Conservation (phyloP, 2,797 vertebrate species). For the Morus bassanus region DNA sequence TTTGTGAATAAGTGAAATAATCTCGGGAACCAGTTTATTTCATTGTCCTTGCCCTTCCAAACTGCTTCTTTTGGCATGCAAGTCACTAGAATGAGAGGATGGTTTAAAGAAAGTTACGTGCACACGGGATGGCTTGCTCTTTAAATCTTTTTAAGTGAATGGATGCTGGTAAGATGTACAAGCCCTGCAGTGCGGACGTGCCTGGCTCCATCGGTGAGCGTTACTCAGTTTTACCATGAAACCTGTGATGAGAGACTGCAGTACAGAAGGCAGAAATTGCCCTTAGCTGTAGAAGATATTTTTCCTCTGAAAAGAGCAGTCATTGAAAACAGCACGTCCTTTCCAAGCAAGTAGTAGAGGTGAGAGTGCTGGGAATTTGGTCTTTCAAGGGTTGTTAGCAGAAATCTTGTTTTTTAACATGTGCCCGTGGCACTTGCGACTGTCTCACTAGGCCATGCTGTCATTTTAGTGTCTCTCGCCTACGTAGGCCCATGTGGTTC, state of each 20-base stretch:
- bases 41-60: not conserved
- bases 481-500: not conserved
- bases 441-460: not conserved
- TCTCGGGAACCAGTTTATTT: not conserved
- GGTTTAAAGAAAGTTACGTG: not conserved
- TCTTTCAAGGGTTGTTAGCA: not conserved
- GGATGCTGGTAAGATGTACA: not conserved
- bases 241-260: not conserved
- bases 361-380: not conserved
- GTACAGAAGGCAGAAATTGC: not conserved
- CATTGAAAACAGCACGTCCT: not conserved
- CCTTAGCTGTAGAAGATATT: not conserved
- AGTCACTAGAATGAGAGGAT: not conserved
- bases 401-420: not conserved
- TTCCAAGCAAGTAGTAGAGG: not conserved
- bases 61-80: not conserved
- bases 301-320: not conserved
- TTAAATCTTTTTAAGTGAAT: not conserved
- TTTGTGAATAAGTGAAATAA: not conserved
- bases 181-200: not conserved
- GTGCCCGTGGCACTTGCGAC: not conserved
- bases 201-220: not conserved
- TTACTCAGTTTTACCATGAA: not conserved
- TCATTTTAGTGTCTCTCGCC: not conserved
- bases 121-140: not conserved